Evolutionary conservation across 2,797 vertebrate species (phyloP).

Genomic region (Garrulus glandarius): DNA sequence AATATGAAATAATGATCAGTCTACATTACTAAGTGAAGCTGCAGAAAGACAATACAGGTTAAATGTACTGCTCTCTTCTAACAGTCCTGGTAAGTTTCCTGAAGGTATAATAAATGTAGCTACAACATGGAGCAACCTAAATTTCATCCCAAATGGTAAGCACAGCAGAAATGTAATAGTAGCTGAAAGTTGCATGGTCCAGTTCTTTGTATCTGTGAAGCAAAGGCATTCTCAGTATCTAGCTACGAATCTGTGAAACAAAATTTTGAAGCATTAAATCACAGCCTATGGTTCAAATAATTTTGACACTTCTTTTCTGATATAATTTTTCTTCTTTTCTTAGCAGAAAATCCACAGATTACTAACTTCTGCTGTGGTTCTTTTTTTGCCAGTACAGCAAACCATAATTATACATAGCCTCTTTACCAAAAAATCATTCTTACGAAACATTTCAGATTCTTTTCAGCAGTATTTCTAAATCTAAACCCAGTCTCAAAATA

Average conservation of each 20-base stretch:
- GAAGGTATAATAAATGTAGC: neutral
- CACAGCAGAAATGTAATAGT: neutral
- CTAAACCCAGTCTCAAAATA: neutral
- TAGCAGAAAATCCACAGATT: neutral
- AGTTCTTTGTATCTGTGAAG: neutral
- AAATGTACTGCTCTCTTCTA: neutral
- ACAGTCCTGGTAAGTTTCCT: neutral
- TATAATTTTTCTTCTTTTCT: rapidly evolving
- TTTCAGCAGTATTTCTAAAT: neutral
- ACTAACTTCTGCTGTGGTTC: neutral
- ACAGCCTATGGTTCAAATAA: neutral
- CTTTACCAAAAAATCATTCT: neutral
- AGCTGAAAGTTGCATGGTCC: neutral
- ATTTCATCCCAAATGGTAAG: neutral
- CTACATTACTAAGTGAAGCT: neutral
- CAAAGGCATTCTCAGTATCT: neutral
- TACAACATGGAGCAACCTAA: neutral
- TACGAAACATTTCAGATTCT: neutral
- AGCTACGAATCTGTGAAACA: neutral
- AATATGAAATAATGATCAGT: neutral
- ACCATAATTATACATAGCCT: neutral
- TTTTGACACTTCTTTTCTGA: neutral
- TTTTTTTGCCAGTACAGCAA: neutral
- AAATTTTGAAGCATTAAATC: neutral
- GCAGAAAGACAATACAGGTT: neutral